Percentiles rank a stretch among this genome's conserved stretches.
These are phyloP conservation scores for Papilio aristodemus DNA, from an alignment of 1,140 invertebrate species.

Conservation along the genomic window DNA sequence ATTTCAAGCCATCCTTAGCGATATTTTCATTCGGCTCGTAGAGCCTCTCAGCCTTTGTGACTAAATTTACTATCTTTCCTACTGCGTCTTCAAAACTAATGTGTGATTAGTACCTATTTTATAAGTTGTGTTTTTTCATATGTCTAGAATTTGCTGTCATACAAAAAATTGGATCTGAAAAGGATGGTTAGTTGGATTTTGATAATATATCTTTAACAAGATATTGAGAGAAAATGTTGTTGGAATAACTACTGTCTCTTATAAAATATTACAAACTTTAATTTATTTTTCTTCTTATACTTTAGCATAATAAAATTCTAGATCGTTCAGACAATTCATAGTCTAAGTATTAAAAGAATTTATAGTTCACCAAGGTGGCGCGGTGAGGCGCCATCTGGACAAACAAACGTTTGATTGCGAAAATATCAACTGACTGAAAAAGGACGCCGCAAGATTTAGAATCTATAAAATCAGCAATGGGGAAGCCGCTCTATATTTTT, in stretches of 20 bases:
- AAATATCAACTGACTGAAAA: slow-evolving; percentile 24
- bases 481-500: neutral
- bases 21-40: too few relatives aligned
- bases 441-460: slow-evolving; percentile 2
- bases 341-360: slow-evolving; percentile 29
- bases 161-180: too few relatives aligned
- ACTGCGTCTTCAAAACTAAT: too few relatives aligned
- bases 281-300: neutral
- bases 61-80: too few relatives aligned
- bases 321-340: slow-evolving; percentile 28
- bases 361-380: slow-evolving; percentile 25
- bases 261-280: neutral
- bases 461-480: slow-evolving; percentile 8
- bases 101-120: too few relatives aligned
- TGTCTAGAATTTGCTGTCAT: too few relatives aligned
- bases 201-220: too few relatives aligned
- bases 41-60: too few relatives aligned
- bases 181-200: too few relatives aligned
- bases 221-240: neutral
- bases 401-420: slow-evolving; percentile 26
- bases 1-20: too few relatives aligned
- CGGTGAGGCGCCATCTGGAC: slow-evolving; percentile 24
- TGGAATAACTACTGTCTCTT: neutral
- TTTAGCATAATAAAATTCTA: slow-evolving; percentile 22
- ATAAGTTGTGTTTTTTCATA: too few relatives aligned